Percentiles rank a stretch among this genome's conserved stretches.
Conservation (phyloP, 2,113 vertebrate species). For the Albula goreensis region DNA sequence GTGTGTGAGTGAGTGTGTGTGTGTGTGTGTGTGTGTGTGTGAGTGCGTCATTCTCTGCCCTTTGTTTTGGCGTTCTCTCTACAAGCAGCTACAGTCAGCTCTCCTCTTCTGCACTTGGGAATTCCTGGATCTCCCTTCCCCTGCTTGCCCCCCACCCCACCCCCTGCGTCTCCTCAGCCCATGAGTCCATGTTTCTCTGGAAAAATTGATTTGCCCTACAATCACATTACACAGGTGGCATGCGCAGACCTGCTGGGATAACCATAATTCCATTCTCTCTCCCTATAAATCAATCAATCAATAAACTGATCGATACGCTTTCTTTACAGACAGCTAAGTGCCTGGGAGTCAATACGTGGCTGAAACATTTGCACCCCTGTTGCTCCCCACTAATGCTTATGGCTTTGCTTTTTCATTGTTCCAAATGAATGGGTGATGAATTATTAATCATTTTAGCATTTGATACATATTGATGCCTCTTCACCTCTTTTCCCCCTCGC, state of each 20-base stretch:
- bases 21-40: neutral
- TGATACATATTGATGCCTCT: neutral
- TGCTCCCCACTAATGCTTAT: neutral
- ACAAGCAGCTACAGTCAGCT: slow-evolving; percentile 2
- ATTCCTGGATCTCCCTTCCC: neutral
- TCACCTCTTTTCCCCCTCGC: neutral
- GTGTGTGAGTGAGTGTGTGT: neutral
- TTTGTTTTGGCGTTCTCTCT: neutral
- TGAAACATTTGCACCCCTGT: neutral
- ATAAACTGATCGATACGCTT: slow-evolving; percentile 13
- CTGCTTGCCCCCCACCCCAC: no score
- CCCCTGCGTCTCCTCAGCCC: neutral
- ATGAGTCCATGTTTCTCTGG: neutral
- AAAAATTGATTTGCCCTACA: neutral
- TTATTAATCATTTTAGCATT: slow-evolving; percentile 6
- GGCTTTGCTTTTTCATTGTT: neutral
- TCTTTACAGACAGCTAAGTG: neutral
- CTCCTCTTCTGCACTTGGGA: neutral
- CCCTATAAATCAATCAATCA: slow-evolving; percentile 2
- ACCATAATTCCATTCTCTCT: neutral
- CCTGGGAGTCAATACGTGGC: neutral
- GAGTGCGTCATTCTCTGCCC: neutral
- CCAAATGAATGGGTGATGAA: neutral
- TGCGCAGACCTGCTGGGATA: neutral
- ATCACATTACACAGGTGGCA: neutral